A percentile compares a stretch with the other conserved stretches of the same genome.
These are phyloP conservation scores for Pavo muticus DNA, from an alignment of 2,113 vertebrate genomes.

Conservation along the genomic window DNA sequence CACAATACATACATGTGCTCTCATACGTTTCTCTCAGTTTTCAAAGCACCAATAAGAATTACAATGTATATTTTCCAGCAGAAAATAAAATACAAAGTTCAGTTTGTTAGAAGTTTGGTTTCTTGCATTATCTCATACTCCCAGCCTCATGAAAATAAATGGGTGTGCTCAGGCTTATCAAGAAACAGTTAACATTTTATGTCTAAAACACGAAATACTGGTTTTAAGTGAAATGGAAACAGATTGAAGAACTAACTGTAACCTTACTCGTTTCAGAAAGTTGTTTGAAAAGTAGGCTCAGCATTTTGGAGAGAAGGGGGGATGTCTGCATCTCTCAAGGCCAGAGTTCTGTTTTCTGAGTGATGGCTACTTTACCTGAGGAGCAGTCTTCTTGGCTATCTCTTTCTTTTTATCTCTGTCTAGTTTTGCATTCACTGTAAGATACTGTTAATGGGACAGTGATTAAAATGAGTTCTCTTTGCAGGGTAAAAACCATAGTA, in stretches of 20 bases:
- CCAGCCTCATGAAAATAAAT: background rate
- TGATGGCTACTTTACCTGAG: background rate
- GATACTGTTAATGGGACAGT: background rate
- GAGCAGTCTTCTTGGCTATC: background rate
- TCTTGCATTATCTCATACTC: background rate
- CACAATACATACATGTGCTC: background rate
- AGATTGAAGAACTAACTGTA: background rate
- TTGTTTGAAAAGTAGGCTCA: background rate
- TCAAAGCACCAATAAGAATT: background rate
- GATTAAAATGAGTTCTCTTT: slow-evolving; percentile 55
- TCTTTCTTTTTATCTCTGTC: background rate
- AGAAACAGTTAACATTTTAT: background rate
- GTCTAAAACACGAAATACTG: background rate
- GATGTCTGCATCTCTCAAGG: background rate
- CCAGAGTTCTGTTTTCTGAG: background rate
- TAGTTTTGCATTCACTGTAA: background rate
- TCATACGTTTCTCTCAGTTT: background rate
- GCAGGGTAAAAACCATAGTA: slow-evolving; percentile 98
- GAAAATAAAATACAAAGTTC: background rate
- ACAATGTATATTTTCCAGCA: background rate
- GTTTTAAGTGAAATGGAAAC: background rate
- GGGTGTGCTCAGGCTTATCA: background rate
- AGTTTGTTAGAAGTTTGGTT: background rate
- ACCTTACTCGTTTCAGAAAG: background rate
- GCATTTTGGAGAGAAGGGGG: background rate